Evolutionary conservation across 1,140 invertebrate species (phyloP), one percentile per base, ranked within the genome.

Genomic region (Episyrphus balteatus): DNA sequence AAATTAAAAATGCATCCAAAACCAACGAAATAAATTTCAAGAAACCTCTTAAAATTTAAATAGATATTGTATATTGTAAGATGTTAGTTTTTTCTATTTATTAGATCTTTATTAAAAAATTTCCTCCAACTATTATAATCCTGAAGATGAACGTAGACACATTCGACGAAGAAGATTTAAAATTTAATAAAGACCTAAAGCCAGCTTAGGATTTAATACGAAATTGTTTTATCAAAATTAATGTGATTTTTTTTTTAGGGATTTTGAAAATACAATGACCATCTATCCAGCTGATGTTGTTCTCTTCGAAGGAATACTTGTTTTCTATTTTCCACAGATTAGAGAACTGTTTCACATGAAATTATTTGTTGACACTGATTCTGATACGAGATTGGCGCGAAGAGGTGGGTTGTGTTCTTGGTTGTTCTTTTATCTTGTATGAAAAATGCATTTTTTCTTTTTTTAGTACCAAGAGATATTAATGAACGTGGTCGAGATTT

Each of bases 221-320:
- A 5, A 38, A 38, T 15, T 38, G n/a, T n/a, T n/a, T n/a, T 38
- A 5, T 38, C 14, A 38, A 14, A 10, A 10, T 38, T 10, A 14
- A 38, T 38, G 3, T 38, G 3, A 3, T 26, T 26, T 26, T 14
- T n/a, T 8, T 46, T 74, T 34, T 50, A 87, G 81, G 54, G 77
- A 82, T 44, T 78, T 80, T 55, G 77, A 83, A 59, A 78, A 84
- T 47, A 77, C 78, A 49, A 79, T 84, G 30, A 86, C 82, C 1
- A 88, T 98, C 44, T 93, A 97, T 70, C 92, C 92, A n/a, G 91
- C 93, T 1, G 95, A 99, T 73, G 95, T 99, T 38, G 91, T 99
- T 11, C 73, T 99, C 8, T 91, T 98, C 59, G 95, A 99, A 73
- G 96, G 96, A 31, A 98, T 99, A 66, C 74, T 99, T 38, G 89